phyloP scores from a whole-genome alignment of 2,888 invertebrate species.

The Himalopsyche kuldschensis region DNA sequence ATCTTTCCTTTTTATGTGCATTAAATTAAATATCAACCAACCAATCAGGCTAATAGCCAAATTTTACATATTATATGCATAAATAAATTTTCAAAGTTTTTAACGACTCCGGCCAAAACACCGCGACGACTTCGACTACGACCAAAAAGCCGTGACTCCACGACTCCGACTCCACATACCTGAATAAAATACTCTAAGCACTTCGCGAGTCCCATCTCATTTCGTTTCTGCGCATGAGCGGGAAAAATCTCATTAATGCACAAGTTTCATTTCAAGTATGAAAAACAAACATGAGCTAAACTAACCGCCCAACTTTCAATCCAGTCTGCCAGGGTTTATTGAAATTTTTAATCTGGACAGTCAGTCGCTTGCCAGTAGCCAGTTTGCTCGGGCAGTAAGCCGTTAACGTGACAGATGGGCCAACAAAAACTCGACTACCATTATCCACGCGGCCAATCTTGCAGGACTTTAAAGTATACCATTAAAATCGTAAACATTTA shows the following conservation, averaged over 20 bases:
- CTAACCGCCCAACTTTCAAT: background rate
- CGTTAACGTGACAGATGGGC: slow-evolving; percentile 10
- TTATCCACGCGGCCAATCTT: slow-evolving; percentile 11
- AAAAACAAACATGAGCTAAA: background rate
- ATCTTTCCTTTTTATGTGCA: too few species aligned
- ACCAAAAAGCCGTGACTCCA: too few species aligned
- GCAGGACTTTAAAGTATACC: slow-evolving; percentile 7
- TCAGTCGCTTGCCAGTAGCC: background rate
- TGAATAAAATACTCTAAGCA: too few species aligned
- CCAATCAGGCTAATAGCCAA: too few species aligned
- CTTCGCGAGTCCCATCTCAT: background rate
- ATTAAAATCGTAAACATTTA: slow-evolving; percentile 2
- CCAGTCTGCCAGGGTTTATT: background rate
- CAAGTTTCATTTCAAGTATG: background rate
- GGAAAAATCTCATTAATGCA: background rate
- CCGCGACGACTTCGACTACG: too few species aligned
- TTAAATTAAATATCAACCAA: too few species aligned
- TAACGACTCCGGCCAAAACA: too few species aligned
- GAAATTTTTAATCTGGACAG: background rate
- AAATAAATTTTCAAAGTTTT: too few species aligned
- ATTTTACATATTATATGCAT: too few species aligned
- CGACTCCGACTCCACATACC: too few species aligned
- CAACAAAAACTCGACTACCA: slow-evolving; percentile 14
- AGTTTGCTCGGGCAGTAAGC: background rate
- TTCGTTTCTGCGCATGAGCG: background rate